Percentiles rank a stretch among this genome's conserved stretches.
Evolutionary conservation across 2,888 invertebrate species (phyloP).

Genomic region (Diadegma fenestrale): DNA sequence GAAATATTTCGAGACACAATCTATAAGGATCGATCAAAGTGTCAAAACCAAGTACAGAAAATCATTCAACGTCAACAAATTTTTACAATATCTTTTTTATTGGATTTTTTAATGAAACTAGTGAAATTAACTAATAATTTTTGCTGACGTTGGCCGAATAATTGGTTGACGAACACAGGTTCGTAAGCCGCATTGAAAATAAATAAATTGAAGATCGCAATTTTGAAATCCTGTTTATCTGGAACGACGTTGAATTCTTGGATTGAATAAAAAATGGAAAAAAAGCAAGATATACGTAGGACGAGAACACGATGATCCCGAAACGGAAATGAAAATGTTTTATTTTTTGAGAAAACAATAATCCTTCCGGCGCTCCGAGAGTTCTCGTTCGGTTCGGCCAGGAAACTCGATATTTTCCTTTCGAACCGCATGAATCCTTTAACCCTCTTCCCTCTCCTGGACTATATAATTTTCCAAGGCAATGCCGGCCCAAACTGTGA

Average conservation of each 20-base stretch:
- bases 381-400: not conserved
- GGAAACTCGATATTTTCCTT: slow-evolving; percentile 66
- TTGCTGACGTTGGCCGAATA: not conserved
- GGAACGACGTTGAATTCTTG: not conserved
- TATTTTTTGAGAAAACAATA: slow-evolving; percentile 51
- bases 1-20: not conserved
- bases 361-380: slow-evolving; percentile 59
- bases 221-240: not conserved
- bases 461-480: slow-evolving; percentile 43
- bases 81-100: too few species aligned
- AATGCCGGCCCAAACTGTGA: slow-evolving; percentile 28
- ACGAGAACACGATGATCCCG: slow-evolving; percentile 8
- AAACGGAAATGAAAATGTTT: slow-evolving; percentile 22
- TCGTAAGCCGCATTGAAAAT: not conserved
- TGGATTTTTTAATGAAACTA: too few species aligned
- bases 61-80: not conserved
- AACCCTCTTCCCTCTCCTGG: slow-evolving; percentile 1
- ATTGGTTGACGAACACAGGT: not conserved
- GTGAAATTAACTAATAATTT: too few species aligned
- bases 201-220: not conserved
- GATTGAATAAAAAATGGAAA: not conserved
- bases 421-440: slow-evolving; percentile 61
- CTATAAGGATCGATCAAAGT: not conserved
- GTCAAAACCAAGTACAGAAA: not conserved
- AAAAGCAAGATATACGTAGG: slow-evolving; percentile 17